Conservation (phyloP, 2,797 vertebrate species). For the Sus cebifrons region DNA sequence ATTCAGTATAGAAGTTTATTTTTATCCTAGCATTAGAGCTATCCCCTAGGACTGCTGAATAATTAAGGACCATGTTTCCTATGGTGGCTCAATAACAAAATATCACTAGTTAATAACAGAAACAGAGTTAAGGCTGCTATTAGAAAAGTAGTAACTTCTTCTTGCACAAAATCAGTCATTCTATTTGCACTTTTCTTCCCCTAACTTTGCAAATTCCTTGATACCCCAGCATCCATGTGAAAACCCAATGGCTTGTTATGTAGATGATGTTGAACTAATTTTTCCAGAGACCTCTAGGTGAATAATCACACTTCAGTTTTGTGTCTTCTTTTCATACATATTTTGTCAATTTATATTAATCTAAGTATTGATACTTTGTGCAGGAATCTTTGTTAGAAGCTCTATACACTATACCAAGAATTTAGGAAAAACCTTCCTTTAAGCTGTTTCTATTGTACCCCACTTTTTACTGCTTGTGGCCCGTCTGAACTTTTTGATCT, state of each 20-base stretch:
- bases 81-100: conserved; percentile 78
- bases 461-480: not conserved
- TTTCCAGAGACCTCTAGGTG: not conserved
- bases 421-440: not conserved
- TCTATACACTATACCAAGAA: not conserved
- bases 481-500: not conserved
- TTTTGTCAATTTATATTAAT: not conserved
- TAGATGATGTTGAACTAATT: not conserved
- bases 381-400: not conserved
- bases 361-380: not conserved
- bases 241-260: not conserved
- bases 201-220: conserved; percentile 1
- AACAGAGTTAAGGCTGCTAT: not conserved
- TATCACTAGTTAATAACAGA: conserved; percentile 42
- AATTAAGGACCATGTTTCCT: conserved; percentile 84
- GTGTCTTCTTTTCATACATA: conserved; percentile 16
- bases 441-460: accelerated
- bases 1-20: conserved; percentile 69
- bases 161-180: conserved; percentile 21
- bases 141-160: conserved; percentile 44
- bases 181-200: not conserved
- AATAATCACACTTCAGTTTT: not conserved
- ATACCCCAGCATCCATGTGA: not conserved
- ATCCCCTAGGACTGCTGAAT: conserved; percentile 82
- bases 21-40: conserved; percentile 70